Conservation (phyloP, 2,888 invertebrate genomes). For the Thereva nobilitata region DNA sequence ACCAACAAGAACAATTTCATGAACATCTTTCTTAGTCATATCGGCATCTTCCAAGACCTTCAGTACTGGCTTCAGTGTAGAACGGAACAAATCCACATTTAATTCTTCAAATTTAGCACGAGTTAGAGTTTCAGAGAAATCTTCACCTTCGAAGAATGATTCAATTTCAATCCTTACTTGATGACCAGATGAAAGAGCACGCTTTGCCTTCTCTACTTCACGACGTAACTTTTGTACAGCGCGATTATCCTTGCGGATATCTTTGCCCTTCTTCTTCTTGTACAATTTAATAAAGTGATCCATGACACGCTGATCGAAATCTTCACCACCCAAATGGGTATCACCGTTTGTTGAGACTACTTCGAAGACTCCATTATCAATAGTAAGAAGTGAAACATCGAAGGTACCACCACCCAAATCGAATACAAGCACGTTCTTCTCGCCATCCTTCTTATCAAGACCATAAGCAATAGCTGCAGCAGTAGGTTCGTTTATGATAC, state of each 20-base stretch:
- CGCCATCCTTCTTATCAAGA: constrained; percentile 94
- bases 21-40: constrained; percentile 96
- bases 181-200: constrained; percentile 88
- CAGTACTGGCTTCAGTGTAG: constrained; percentile 93
- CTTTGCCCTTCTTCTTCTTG: constrained; percentile 98
- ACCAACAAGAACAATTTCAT: constrained; percentile 98
- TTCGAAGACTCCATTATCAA: constrained; percentile 99
- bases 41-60: constrained; percentile 98
- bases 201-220: constrained; percentile 97
- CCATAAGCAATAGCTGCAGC: constrained; percentile 97
- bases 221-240: constrained; percentile 95
- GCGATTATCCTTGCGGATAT: constrained; percentile 91
- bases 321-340: constrained; percentile 98
- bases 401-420: constrained; percentile 99
- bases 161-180: constrained; percentile 98
- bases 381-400: constrained; percentile 96
- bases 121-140: constrained; percentile 97
- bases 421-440: constrained; percentile 97
- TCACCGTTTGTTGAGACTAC: constrained; percentile 72
- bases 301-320: constrained; percentile 98
- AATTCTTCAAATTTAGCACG: constrained; percentile 98
- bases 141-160: constrained; percentile 96
- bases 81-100: constrained; percentile 90
- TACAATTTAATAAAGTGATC: constrained; percentile 98
- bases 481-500: constrained; percentile 98